A percentile compares a stretch with the other conserved stretches of the same genome.
These are phyloP conservation scores for Pollenia amentaria DNA, from an alignment of 2,888 invertebrate species.

Conservation along the genomic window DNA sequence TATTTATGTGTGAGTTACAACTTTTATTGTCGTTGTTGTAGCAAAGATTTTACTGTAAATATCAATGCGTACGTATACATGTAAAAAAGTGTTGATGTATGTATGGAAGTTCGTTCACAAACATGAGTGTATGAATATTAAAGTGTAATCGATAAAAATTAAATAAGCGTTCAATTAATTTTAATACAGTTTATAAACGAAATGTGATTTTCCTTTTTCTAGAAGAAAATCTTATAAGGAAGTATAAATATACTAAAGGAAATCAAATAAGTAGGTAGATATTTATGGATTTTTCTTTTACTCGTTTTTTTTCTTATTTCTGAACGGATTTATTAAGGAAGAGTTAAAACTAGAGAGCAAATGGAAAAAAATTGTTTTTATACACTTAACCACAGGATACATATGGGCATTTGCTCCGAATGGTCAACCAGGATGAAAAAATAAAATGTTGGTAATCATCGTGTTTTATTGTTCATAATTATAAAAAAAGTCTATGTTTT, in stretches of 20 bases:
- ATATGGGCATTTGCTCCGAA: no score
- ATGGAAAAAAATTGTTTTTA: no score
- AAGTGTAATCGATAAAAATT: conserved; percentile 67
- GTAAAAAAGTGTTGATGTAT: background rate
- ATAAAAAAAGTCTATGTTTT: no score
- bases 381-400: no score
- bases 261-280: background rate
- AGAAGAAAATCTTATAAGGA: background rate
- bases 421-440: no score
- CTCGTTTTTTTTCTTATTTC: background rate
- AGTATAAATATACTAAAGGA: background rate
- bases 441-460: no score
- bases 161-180: conserved; percentile 71
- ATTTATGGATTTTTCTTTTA: background rate
- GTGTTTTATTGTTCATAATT: no score
- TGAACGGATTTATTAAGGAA: background rate
- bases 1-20: conserved; percentile 47
- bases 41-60: background rate
- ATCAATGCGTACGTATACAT: background rate
- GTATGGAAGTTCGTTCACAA: background rate
- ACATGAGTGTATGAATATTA: background rate
- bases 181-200: conserved; percentile 17
- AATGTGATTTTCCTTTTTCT: background rate
- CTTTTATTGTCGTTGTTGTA: conserved; percentile 38
- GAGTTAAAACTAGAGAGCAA: no score